Percentiles rank a stretch among this genome's conserved stretches.
These are phyloP conservation scores for Drosophila lacicola DNA, from an alignment of 2,888 invertebrate species.

Conservation along the genomic window DNA sequence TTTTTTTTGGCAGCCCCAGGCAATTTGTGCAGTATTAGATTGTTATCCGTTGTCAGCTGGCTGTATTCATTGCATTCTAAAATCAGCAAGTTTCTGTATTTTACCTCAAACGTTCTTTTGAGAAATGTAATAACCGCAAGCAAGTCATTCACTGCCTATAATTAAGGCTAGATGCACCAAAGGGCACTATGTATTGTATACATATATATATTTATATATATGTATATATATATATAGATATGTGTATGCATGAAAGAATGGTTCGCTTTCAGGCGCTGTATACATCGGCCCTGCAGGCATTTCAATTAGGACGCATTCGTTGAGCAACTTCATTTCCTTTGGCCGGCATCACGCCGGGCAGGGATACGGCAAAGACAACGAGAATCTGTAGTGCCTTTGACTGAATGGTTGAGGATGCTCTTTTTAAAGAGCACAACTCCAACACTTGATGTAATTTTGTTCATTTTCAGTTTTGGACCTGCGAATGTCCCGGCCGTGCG, in stretches of 20 bases:
- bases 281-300: slow-evolving; percentile 39
- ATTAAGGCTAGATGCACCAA: slow-evolving; percentile 30
- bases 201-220: background rate
- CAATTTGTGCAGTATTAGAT: slow-evolving; percentile 2
- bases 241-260: background rate
- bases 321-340: slow-evolving; percentile 50
- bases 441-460: slow-evolving; percentile 63
- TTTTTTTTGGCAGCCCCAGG: background rate
- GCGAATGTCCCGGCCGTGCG: background rate
- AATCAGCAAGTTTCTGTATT: background rate
- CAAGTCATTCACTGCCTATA: slow-evolving; percentile 13
- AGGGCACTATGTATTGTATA: background rate
- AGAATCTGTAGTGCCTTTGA: slow-evolving; percentile 44
- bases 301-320: slow-evolving; percentile 55
- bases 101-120: slow-evolving; percentile 9
- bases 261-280: slow-evolving; percentile 5
- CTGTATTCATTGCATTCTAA: slow-evolving; percentile 9
- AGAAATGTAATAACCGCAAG: slow-evolving; percentile 32
- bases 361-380: slow-evolving; percentile 7
- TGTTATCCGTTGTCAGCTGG: background rate
- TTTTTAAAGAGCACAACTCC: slow-evolving; percentile 40
- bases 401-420: slow-evolving; percentile 33
- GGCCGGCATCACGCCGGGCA: slow-evolving; percentile 7
- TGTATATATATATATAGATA: background rate
- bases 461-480: slow-evolving; percentile 46